Evolutionary conservation across 2,888 invertebrate species (phyloP), one percentile per base, ranked within the genome.

Genomic region (Volucella bombylans): DNA sequence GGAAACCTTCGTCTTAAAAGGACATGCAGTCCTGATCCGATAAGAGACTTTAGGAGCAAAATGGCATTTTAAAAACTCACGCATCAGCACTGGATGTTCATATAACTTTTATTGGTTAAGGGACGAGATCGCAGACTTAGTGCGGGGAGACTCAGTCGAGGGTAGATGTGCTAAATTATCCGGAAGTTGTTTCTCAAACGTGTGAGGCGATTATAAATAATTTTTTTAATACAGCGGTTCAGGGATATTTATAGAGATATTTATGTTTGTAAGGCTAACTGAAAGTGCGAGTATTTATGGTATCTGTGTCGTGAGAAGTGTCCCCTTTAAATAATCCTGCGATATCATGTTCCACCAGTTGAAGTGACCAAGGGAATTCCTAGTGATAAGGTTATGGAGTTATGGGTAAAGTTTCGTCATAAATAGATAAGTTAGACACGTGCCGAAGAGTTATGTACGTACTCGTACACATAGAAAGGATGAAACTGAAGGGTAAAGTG

Each of bases 111-210:
- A 62, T 11, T 38, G 8, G 3, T 12, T 31, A 31, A 45, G 15
- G 2, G 49, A 41, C n/a, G n/a, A 11, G 41, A 52, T 11, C 31
- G 23, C 10, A 47, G 52, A 50, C 14, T 55, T 23, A 23, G 49
- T 65, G 31, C 31, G 31, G 31, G 8, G n/a, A 45, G 72, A 52
- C 62, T 49, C 45, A 43, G 12, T 38, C 14, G 8, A 11, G 14
- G 61, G 64, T 49, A 65, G 83, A 83, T 67, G 74, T 71, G 79
- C 57, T 79, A 71, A 83, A 83, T 83, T 76, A 50, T 55, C 45
- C 54, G 74, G 50, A 79, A 71, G 59, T 54, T 54, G 65, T 77
- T n/a, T 6, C 6, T 47, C 61, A 71, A 59, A 71, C 50, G 82
- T 68, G 77, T 62, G 18, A 41, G 52, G 59, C 11, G 23, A 72